Conservation (phyloP, 2,797 vertebrate species). For the Gymnoscopelus microlampas region DNA sequence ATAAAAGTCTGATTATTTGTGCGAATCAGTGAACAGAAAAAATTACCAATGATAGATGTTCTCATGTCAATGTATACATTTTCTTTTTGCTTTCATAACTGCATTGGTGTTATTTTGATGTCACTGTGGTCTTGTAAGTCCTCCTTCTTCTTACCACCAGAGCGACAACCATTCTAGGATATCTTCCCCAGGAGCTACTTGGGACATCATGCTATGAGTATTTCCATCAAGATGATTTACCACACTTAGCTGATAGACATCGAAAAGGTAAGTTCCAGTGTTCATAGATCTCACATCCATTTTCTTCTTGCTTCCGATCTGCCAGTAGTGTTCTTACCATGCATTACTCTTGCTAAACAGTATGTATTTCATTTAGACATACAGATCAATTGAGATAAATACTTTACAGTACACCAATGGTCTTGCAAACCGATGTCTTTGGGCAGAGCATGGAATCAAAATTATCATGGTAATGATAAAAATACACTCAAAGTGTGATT, state of each 20-base stretch:
- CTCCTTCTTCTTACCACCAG: constrained; percentile 66
- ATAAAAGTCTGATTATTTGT: too few species aligned
- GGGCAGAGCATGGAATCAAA: too few species aligned
- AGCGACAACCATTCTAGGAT: constrained; percentile 92
- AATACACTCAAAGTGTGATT: too few species aligned
- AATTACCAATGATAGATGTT: too few species aligned
- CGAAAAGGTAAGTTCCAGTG: constrained; percentile 83
- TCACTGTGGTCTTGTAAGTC: neutral
- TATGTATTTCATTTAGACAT: neutral
- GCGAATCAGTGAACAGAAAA: too few species aligned
- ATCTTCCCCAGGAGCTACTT: constrained; percentile 94
- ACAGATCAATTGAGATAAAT: neutral
- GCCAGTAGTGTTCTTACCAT: neutral
- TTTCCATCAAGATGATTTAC: constrained; percentile 94
- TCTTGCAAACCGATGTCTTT: too few species aligned
- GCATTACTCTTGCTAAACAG: neutral
- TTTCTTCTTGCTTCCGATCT: neutral
- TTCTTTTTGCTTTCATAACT: too few species aligned
- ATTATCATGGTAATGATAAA: too few species aligned
- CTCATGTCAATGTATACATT: too few species aligned
- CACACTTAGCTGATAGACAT: constrained; percentile 90
- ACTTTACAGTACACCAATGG: too few species aligned
- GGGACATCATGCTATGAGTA: constrained; percentile 97
- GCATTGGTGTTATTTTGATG: too few species aligned
- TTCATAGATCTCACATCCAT: neutral